Base-by-base conservation (phyloP, 1,140 invertebrate genomes). In the Hesperophylax magnus region DNA sequence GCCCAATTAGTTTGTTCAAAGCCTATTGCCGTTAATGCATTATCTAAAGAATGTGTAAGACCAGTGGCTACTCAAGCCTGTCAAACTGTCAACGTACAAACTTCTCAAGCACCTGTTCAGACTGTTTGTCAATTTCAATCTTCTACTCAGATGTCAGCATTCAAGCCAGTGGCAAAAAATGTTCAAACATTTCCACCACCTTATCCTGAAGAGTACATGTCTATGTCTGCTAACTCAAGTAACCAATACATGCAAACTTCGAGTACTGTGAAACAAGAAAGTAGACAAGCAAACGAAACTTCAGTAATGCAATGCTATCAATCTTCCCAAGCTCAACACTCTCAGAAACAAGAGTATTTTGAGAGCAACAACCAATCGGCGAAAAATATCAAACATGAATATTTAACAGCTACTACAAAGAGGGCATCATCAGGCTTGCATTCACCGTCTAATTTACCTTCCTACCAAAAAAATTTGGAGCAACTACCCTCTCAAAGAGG, bases 401-500 rank as follows among this genome's bases (percentile, higher is more conserved):
- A 81, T 52, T 76, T 86, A 31, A 84, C 87, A 31, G 86, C 87
- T 24, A 78, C 81, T 24, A 85, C 87, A 31, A 85, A 86, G 20
- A 84, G 87, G 71, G 85, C 87, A 65, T 89, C 85, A 84, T 89
- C 91, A 79, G 90, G 89, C 61, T 87, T 93, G 79, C 91, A 92
- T 78, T 91, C 90, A 87, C 88, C 92, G 18, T 90, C 92, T 61
- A 88, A 87, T 85, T 91, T 92, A 85, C 92, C 92, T 31, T 86
- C 89, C 78, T 93, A 93, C 86, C 92, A 93, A 86, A 90, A 91
- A 87, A 90, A 92, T 85, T 89, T 92, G 85, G 91, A 91, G 81
- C 86, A 89, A 81, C 86, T 92, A 79, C 89, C 90, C 77, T 91
- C 90, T 72, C 90, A 92, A 85, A 88, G 88, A 81, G 87, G 88